phyloP scores from a whole-genome alignment of 2,888 invertebrate species.

The Tetramorium bicarinatum region DNA sequence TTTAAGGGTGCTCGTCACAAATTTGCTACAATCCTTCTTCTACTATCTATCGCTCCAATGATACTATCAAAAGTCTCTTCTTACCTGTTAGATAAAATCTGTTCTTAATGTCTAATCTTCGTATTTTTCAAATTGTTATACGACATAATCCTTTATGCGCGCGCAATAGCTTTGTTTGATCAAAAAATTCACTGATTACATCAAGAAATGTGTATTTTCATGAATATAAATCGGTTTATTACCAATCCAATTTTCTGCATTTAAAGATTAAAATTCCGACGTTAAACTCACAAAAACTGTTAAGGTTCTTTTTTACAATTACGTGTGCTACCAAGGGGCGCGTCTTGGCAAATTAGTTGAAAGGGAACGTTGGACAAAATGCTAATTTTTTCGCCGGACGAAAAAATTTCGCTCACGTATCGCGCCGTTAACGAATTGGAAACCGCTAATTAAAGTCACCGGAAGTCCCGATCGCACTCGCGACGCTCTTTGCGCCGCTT shows the following conservation, averaged over 20 bases:
- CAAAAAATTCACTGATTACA: not conserved
- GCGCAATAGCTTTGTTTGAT: not conserved
- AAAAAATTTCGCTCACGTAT: constrained; percentile 75
- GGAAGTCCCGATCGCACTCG: constrained; percentile 72
- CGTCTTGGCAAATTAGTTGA: constrained; percentile 74
- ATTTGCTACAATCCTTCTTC: constrained; percentile 53
- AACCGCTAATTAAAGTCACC: constrained; percentile 78
- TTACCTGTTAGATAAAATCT: not conserved
- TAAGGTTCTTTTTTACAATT: constrained; percentile 12
- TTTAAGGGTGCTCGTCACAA: not conserved
- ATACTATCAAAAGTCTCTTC: constrained; percentile 45
- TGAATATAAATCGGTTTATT: constrained; percentile 11
- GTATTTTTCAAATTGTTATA: not conserved
- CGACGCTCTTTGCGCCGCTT: constrained; percentile 44
- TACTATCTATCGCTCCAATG: constrained; percentile 61
- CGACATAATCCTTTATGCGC: not conserved
- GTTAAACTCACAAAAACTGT: not conserved
- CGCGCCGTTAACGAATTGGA: constrained; percentile 78
- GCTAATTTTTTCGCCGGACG: constrained; percentile 75
- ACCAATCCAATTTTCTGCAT: not conserved
- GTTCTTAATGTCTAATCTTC: not conserved
- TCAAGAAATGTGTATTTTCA: not conserved
- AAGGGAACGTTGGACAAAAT: constrained; percentile 66
- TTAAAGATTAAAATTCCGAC: constrained; percentile 18
- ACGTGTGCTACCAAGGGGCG: constrained; percentile 22